A percentile compares a stretch with the other conserved stretches of the same genome.
Conservation (phyloP, 2,797 vertebrate species). For the Antennarius maculatus region DNA sequence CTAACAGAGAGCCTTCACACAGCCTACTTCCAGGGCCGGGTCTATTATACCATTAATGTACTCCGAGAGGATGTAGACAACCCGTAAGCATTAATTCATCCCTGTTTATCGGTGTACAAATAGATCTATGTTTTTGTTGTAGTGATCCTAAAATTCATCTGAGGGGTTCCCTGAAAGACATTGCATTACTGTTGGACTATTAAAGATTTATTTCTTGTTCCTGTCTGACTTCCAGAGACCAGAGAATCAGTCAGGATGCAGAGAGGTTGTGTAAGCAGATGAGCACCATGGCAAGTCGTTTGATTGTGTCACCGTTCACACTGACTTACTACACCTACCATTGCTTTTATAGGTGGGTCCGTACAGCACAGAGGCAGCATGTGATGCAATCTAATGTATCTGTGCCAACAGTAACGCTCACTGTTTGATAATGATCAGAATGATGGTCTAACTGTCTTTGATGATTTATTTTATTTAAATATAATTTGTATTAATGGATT, state of each 20-base stretch:
- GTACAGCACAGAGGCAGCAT: background rate
- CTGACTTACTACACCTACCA: conserved; percentile 94
- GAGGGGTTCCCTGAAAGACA: background rate
- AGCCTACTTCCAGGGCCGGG: conserved; percentile 89
- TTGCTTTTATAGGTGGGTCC: conserved; percentile 88
- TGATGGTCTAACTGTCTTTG: too few relatives aligned
- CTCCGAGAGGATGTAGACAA: conserved; percentile 91
- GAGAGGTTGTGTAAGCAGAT: conserved; percentile 94
- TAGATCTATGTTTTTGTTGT: background rate
- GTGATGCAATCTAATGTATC: background rate
- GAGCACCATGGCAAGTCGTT: conserved; percentile 90
- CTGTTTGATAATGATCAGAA: too few relatives aligned
- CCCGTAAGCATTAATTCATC: conserved; percentile 83
- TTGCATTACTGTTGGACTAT: background rate
- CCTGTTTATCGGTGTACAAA: background rate
- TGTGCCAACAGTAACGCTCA: background rate
- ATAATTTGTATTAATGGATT: too few relatives aligned
- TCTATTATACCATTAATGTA: conserved; percentile 93
- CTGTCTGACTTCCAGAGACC: conserved; percentile 83
- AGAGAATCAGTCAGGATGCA: conserved; percentile 96
- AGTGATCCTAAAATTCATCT: background rate
- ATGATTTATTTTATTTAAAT: too few relatives aligned
- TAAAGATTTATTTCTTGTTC: background rate
- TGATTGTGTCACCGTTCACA: conserved; percentile 92
- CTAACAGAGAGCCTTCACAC: conserved; percentile 92